These are phyloP conservation scores for Scomberomorus guttatus DNA, from an alignment of 2,797 vertebrate species.

Conservation along the genomic window DNA sequence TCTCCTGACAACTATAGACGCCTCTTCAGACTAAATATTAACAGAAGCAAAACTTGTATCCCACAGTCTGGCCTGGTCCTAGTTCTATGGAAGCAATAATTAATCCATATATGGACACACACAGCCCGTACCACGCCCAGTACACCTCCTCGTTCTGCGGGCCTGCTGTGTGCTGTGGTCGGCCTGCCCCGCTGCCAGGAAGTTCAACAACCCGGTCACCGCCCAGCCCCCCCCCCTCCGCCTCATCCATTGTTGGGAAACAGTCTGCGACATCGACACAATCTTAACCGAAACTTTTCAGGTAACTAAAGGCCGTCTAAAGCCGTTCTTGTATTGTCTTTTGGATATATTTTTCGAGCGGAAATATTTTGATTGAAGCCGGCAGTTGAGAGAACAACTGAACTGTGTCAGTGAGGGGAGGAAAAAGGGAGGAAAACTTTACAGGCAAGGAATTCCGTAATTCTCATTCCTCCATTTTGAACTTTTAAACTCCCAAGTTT, in stretches of 20 bases:
- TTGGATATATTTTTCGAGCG: not conserved
- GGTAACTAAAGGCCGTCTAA: not conserved
- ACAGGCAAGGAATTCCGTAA: slow-evolving; percentile 69
- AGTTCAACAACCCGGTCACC: slow-evolving; percentile 79
- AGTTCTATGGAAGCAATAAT: slow-evolving; percentile 49
- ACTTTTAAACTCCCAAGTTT: slow-evolving; percentile 77
- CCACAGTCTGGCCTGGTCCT: not conserved
- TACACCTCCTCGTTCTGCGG: slow-evolving; percentile 61
- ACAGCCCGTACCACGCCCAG: slow-evolving; percentile 68
- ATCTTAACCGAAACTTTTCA: slow-evolving; percentile 71
- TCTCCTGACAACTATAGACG: not conserved
- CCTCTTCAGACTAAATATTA: not conserved
- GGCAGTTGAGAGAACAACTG: not conserved
- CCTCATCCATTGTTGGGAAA: slow-evolving; percentile 79
- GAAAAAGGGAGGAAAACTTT: slow-evolving; percentile 76
- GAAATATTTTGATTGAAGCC: not conserved
- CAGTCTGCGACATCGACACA: slow-evolving; percentile 70
- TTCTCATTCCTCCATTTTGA: slow-evolving; percentile 88
- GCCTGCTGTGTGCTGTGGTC: slow-evolving; percentile 65
- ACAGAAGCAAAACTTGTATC: not conserved
- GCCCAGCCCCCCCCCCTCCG: slow-evolving; percentile 56
- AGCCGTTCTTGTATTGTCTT: not conserved
- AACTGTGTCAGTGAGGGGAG: slow-evolving; percentile 24
- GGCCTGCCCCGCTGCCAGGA: slow-evolving; percentile 67
- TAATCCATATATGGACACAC: slow-evolving; percentile 78